Percentiles rank a stretch among this genome's conserved stretches.
Conservation (phyloP, 2,888 invertebrate species). For the Ophion costatus region DNA sequence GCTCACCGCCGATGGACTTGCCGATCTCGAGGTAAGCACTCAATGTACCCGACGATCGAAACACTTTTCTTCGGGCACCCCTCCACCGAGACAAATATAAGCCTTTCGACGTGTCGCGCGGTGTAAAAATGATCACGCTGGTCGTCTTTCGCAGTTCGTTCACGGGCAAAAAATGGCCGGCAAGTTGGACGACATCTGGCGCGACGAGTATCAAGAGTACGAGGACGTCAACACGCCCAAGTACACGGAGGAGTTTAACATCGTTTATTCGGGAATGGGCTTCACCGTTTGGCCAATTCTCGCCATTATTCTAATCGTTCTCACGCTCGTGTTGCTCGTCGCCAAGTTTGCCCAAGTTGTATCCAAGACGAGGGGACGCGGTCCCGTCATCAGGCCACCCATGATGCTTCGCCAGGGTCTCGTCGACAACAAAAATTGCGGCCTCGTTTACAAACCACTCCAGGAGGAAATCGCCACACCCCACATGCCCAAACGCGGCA, state of each 20-base stretch:
- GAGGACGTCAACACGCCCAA: slow-evolving; percentile 68
- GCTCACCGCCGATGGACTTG: slow-evolving; percentile 34
- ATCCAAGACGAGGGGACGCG: slow-evolving; percentile 76
- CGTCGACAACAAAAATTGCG: slow-evolving; percentile 88
- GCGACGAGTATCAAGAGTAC: slow-evolving; percentile 76
- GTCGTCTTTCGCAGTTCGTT: slow-evolving; percentile 65
- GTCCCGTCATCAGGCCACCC: slow-evolving; percentile 81
- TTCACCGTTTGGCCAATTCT: slow-evolving; percentile 77
- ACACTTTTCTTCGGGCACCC: too few species aligned
- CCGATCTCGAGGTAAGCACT: slow-evolving; percentile 41
- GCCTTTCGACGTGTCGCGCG: neutral
- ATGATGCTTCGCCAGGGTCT: slow-evolving; percentile 81
- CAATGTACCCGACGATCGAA: too few species aligned
- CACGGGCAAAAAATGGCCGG: slow-evolving; percentile 70
- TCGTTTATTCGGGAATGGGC: slow-evolving; percentile 54
- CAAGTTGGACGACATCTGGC: slow-evolving; percentile 74
- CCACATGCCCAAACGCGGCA: slow-evolving; percentile 86
- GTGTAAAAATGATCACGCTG: neutral
- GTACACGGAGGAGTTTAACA: slow-evolving; percentile 43
- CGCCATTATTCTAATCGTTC: slow-evolving; percentile 72
- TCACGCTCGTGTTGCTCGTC: slow-evolving; percentile 68
- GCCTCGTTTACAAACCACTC: slow-evolving; percentile 91
- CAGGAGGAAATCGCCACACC: slow-evolving; percentile 90
- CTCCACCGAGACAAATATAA: neutral
- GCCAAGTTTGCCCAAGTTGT: slow-evolving; percentile 75